Conservation (phyloP, 2,888 invertebrate genomes). For the Ophion obscuratus region DNA sequence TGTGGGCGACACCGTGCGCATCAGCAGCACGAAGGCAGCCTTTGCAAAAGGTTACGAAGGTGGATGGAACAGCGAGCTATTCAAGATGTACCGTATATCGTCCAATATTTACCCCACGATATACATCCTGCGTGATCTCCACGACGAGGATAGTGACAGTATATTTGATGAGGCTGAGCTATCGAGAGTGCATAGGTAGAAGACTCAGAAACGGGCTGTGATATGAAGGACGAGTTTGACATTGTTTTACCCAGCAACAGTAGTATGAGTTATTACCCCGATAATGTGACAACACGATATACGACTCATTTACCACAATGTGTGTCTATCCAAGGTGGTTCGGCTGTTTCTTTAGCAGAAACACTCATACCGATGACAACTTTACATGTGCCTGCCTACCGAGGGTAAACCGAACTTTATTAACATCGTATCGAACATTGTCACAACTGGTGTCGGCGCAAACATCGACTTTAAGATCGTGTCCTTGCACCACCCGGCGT, state of each 20-base stretch:
- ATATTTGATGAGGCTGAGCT: too few species aligned
- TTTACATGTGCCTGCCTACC: conserved; percentile 35
- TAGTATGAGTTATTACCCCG: conserved; percentile 16
- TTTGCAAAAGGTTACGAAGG: neutral
- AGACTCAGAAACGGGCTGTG: neutral
- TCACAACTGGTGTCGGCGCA: neutral
- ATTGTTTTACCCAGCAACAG: conserved; percentile 14
- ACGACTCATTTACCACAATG: conserved; percentile 35
- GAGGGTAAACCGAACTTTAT: conserved; percentile 17
- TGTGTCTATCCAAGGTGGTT: conserved; percentile 37
- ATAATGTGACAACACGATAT: conserved; percentile 33
- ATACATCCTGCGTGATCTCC: too few species aligned
- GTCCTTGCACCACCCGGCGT: neutral
- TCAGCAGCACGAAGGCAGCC: neutral
- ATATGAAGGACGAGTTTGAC: conserved; percentile 5
- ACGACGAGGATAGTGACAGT: too few species aligned
- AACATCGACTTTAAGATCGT: conserved; percentile 1
- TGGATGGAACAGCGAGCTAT: too few species aligned
- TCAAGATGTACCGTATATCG: too few species aligned
- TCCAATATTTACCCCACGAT: too few species aligned
- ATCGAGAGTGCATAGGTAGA: too few species aligned
- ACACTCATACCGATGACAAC: conserved; percentile 41
- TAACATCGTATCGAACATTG: conserved; percentile 8
- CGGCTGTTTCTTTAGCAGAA: conserved; percentile 34
- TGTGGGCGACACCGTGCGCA: conserved; percentile 21